Conservation (phyloP, 2,888 invertebrate species). For the Zygothrica quintamaculata region DNA sequence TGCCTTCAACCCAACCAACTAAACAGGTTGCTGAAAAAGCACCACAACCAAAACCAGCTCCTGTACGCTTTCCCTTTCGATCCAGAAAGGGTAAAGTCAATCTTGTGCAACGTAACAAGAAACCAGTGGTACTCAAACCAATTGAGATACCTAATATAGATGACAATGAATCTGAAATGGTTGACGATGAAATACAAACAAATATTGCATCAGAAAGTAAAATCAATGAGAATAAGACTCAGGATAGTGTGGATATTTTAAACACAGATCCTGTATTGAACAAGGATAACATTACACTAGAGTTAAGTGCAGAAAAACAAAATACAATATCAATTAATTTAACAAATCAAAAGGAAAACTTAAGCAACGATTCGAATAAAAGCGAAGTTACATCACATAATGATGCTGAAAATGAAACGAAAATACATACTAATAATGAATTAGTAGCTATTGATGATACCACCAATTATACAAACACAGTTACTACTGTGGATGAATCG, state of each 20-base stretch:
- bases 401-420: too few relatives aligned
- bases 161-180: not conserved
- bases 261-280: not conserved
- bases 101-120: slow-evolving; percentile 75
- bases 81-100: slow-evolving; percentile 77
- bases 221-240: not conserved
- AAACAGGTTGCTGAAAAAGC: not conserved
- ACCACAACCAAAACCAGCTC: not conserved
- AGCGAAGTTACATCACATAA: too few relatives aligned
- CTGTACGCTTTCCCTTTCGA: slow-evolving; percentile 31
- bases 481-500: not conserved
- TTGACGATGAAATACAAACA: not conserved
- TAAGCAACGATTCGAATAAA: not conserved
- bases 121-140: slow-evolving; percentile 13
- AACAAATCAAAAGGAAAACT: not conserved
- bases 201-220: not conserved
- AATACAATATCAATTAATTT: not conserved
- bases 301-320: slow-evolving; percentile 3
- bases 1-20: not conserved
- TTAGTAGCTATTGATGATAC: too few relatives aligned
- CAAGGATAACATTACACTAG: not conserved
- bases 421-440: too few relatives aligned
- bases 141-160: slow-evolving; percentile 7
- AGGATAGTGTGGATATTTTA: not conserved
- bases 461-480: not conserved